These are phyloP conservation scores for Caenorhabditis macrosperma DNA, from an alignment of 2,888 invertebrate genomes.

Conservation along the genomic window DNA sequence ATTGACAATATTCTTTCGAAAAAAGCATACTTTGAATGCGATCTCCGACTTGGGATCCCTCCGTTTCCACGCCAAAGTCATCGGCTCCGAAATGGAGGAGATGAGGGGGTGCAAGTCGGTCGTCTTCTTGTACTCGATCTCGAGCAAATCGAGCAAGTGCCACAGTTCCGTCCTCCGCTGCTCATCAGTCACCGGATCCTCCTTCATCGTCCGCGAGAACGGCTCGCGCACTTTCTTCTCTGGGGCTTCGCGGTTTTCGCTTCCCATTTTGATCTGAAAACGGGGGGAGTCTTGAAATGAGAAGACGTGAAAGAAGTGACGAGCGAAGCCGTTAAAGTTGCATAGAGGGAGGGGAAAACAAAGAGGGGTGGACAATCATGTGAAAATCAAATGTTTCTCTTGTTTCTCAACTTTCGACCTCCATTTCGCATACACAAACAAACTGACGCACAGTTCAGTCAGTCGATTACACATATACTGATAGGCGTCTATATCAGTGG, in stretches of 20 bases:
- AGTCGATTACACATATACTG: conserved; percentile 5
- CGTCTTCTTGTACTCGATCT: conserved; percentile 36
- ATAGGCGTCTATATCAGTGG: not conserved
- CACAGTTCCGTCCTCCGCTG: conserved; percentile 40
- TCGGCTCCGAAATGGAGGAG: conserved; percentile 47
- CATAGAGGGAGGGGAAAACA: not conserved
- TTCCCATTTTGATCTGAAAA: conserved; percentile 17
- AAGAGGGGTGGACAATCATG: not conserved
- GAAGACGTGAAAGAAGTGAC: not conserved
- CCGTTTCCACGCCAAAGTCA: conserved; percentile 73
- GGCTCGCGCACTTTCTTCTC: conserved; percentile 41
- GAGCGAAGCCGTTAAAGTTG: not conserved
- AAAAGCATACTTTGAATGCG: conserved; percentile 69
- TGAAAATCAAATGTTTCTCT: conserved; percentile 9
- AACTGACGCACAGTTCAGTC: conserved; percentile 15
- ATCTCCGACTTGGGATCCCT: conserved; percentile 73
- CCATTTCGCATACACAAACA: conserved; percentile 6
- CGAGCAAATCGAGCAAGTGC: conserved; percentile 41
- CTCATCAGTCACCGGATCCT: conserved; percentile 31
- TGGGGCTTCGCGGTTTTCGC: conserved; percentile 11
- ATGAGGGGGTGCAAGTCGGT: conserved; percentile 37
- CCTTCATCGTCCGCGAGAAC: conserved; percentile 37
- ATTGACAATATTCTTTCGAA: no score
- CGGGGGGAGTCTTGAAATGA: no score
- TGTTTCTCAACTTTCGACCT: conserved; percentile 4